Percentiles rank a stretch among this genome's conserved stretches.
Conservation (phyloP, 2,113 vertebrate species). For the Motacilla alba region DNA sequence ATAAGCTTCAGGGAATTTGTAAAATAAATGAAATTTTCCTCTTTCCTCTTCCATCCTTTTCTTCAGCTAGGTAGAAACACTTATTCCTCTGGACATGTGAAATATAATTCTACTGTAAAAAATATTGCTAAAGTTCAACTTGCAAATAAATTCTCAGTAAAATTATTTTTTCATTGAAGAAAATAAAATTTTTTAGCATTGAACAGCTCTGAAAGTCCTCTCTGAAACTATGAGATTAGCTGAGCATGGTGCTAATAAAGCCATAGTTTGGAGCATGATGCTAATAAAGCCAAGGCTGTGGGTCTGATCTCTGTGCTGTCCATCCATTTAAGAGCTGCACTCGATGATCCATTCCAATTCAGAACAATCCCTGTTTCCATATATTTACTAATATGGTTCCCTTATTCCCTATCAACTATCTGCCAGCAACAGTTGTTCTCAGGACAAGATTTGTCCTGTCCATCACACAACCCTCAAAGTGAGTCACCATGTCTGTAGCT, state of each 20-base stretch:
- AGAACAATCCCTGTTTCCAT: not conserved
- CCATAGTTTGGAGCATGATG: not conserved
- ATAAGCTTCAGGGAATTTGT: not conserved
- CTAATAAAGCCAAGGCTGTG: too few species aligned
- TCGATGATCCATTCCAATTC: accelerated
- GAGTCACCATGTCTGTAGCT: not conserved
- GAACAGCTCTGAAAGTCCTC: not conserved
- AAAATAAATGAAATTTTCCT: not conserved
- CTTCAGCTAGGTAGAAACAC: not conserved
- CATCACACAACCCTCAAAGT: not conserved
- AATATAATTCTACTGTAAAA: not conserved
- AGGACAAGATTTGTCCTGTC: not conserved
- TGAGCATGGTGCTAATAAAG: not conserved
- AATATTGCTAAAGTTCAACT: not conserved
- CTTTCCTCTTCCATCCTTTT: not conserved
- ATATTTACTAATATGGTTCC: not conserved
- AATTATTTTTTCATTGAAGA: not conserved
- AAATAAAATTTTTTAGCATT: not conserved
- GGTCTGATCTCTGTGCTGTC: not conserved
- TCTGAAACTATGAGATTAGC: not conserved
- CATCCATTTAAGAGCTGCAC: not conserved
- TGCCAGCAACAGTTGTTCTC: not conserved
- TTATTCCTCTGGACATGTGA: not conserved
- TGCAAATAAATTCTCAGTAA: not conserved
- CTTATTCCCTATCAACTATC: not conserved